These are phyloP conservation scores for Marasmarcha lunaedactyla DNA, from an alignment of 2,888 invertebrate genomes.

Conservation along the genomic window DNA sequence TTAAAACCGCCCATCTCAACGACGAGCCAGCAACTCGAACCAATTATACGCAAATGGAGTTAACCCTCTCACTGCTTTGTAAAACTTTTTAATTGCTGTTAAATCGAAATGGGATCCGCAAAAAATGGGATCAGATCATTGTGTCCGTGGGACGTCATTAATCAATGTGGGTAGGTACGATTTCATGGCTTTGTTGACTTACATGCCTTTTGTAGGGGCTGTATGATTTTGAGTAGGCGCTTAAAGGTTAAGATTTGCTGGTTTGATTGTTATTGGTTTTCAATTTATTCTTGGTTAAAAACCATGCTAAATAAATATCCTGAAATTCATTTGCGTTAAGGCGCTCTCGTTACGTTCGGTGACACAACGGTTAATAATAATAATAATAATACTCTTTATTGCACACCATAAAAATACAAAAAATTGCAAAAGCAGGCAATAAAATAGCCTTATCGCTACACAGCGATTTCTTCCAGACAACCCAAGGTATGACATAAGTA, in stretches of 20 bases:
- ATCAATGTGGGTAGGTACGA: slow-evolving; percentile 55
- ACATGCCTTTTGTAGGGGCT: slow-evolving; percentile 17
- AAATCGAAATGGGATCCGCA: slow-evolving; percentile 54
- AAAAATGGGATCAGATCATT: slow-evolving; percentile 39
- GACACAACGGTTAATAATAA: no score
- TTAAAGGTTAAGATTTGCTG: slow-evolving; percentile 5
- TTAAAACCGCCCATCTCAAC: slow-evolving; percentile 15
- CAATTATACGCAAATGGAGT: slow-evolving; percentile 57
- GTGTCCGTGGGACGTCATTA: slow-evolving; percentile 38
- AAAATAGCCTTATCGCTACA: no score
- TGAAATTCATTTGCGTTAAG: no score
- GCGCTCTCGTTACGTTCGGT: no score
- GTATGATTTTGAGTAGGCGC: slow-evolving; percentile 4
- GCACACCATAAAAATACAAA: no score
- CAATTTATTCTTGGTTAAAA: no score
- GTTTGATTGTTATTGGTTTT: no score
- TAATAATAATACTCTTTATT: no score
- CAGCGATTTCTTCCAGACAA: no score
- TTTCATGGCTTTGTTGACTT: slow-evolving; percentile 28
- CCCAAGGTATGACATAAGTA: no score
- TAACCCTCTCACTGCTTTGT: slow-evolving; percentile 49
- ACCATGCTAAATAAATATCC: no score
- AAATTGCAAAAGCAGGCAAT: no score
- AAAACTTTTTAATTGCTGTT: slow-evolving; percentile 66
- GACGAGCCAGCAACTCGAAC: slow-evolving; percentile 27